These are phyloP conservation scores for Trididemnum nubilum DNA, from an alignment of 23 tunicate species.

Conservation along the genomic window DNA sequence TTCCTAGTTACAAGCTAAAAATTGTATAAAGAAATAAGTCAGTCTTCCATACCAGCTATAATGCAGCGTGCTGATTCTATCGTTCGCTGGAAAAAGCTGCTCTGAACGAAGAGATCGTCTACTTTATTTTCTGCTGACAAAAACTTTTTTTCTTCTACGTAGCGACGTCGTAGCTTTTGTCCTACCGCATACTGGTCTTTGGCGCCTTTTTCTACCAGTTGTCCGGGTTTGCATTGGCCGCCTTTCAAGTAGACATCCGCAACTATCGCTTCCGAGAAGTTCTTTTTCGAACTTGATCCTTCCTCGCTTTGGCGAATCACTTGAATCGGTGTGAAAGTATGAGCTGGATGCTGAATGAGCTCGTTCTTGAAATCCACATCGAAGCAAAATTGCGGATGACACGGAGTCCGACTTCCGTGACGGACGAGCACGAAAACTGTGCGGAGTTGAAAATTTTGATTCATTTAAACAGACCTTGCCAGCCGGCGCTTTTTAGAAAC, in stretches of 20 bases:
- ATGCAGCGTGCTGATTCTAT: conserved; percentile 36
- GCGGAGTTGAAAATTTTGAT: conserved; percentile 13
- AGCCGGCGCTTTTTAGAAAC: too few species aligned
- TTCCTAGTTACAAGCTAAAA: too few species aligned
- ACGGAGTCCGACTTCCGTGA: conserved; percentile 40
- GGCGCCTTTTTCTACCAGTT: conserved; percentile 29
- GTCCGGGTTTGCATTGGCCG: conserved; percentile 26
- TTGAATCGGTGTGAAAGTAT: conserved; percentile 23
- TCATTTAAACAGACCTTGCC: too few species aligned
- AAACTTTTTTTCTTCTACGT: conserved; percentile 17
- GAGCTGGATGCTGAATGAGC: conserved; percentile 15
- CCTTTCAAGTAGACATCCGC: conserved; percentile 11
- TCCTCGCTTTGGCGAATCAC: background rate
- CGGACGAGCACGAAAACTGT: conserved; percentile 24
- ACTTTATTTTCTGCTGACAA: background rate
- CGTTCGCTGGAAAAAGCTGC: conserved; percentile 21
- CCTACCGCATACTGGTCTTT: conserved; percentile 26
- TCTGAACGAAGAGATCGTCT: conserved; percentile 12
- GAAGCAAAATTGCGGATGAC: conserved; percentile 10
- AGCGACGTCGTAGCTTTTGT: conserved; percentile 11
- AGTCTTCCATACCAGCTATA: conserved; percentile 26
- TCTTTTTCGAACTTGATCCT: background rate
- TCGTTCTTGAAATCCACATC: background rate
- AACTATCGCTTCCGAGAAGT: background rate
- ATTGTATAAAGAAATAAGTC: background rate